Base-by-base conservation (phyloP, 2,113 vertebrate genomes). In the Atrichornis clamosus region DNA sequence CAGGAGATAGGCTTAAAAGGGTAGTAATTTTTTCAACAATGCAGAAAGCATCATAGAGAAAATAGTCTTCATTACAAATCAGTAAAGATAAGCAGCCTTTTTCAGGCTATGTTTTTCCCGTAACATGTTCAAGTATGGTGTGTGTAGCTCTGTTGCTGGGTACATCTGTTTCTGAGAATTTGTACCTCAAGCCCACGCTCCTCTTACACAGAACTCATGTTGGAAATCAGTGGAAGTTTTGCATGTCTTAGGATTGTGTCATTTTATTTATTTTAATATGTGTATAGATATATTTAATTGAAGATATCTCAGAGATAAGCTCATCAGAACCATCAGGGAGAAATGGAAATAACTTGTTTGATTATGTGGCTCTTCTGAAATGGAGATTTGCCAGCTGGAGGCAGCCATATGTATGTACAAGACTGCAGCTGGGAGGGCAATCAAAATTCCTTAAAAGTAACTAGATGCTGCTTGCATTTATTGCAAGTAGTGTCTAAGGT, bases 1-100 rank as follows among this genome's bases (percentile, higher is more conserved):
- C 78, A 75, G 93, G 93, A 85, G 56, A 77, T 73, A 89, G 76
- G 63, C 63, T 97, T 91, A 62, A 79, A 95, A 94, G 53, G 52
- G 41, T 42, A 47, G 86, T 49, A 10, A 70, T 84, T 87, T 95
- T 96, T 87, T 91, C 28, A 44, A 82, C 83, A 75, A 82, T 85
- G 73, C 84, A 89, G 77, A 97, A 95, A 90, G 39, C 53, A 87
- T 97, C 91, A 95, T 84, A 60, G 79, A 93, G 78, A 96, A 97
- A 97, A 91, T 23, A 89, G 77, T 84, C 78, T 91, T 96, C 69
- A 26, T 92, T 81, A 59, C 33, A 2, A 53, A 88, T 90, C 79
- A 93, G 69, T 92, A 69, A 81, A 93, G 93, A 82, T 89, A 77
- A 91, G 41, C 58, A 76, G 9, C 15, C 26, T 79, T 72, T 70